Base-by-base conservation (phyloP, 2,113 vertebrate species). In the Stegostoma tigrinum region DNA sequence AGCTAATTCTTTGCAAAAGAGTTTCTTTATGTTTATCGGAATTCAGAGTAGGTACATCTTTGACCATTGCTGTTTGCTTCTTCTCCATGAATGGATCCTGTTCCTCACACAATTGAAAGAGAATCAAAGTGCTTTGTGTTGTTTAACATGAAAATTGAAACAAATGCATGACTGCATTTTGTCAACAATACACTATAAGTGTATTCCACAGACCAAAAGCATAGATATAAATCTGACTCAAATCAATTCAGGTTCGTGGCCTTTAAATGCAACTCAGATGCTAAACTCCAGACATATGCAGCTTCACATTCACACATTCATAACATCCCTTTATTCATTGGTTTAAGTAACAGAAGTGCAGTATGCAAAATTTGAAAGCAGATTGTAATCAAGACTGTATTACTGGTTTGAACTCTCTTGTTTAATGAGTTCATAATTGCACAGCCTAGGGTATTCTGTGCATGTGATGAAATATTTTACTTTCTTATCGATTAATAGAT, bases 1-100 rank as follows among this genome's bases (percentile, higher is more conserved):
- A 97, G 85, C 96, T 80, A 96, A 96, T 45, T 30, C 96, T 96
- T 66, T 95, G 95, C 91, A 96, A 96, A 96, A 97, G 55, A 72
- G 24, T 52, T 45, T 72, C 30, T 30, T 95, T 95, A 24, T 30
- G 10, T n/a, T 75, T 75, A 72, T 52, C 30, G 27, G 10, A 42
- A 34, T 95, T 27, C 67, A 72, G 52, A 24, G 27, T 48, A 72
- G 45, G 17, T 70, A 34, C 12, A 42, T 75, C 68, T 70, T 72
- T 24, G 34, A 68, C 2, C 38, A 75, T 48, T 95, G 27, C 14
- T 90, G 94, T 48, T 95, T 95, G 34, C 67, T 52, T 64, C 55
- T n/a, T 45, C 94, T 95, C 94, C 94, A 95, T 95, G 67, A 72
- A 72, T 95, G 94, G 45, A 72, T 66, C 66, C 61, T 93, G 89